Conservation (phyloP, 2,113 vertebrate species). For the Dipodomys merriami region DNA sequence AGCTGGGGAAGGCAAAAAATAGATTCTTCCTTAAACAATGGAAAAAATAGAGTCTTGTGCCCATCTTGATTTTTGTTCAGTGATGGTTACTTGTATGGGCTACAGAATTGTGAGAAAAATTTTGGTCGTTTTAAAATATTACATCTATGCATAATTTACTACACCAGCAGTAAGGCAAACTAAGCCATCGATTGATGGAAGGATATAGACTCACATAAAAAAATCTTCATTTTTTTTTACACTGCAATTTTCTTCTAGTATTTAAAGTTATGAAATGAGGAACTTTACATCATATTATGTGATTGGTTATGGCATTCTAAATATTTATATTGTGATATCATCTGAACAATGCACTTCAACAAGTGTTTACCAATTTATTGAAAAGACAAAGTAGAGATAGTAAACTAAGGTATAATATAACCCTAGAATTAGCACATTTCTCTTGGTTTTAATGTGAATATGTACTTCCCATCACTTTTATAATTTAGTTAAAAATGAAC, state of each 20-base stretch:
- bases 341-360: not conserved
- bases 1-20: not conserved
- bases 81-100: not conserved
- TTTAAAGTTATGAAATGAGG: not conserved
- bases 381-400: not conserved
- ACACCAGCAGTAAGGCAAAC: not conserved
- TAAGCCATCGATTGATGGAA: too few relatives aligned
- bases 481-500: conserved; percentile 54
- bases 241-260: not conserved
- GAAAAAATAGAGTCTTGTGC: not conserved
- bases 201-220: not conserved
- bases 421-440: not conserved
- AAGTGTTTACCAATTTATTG: not conserved
- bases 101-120: not conserved
- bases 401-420: not conserved
- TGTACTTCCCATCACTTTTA: conserved; percentile 7
- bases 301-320: not conserved
- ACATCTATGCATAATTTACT: not conserved
- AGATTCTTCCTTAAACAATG: not conserved
- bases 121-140: not conserved
- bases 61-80: not conserved
- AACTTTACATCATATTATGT: not conserved
- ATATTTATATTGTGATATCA: not conserved
- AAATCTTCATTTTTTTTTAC: too few relatives aligned
- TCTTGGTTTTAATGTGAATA: conserved; percentile 17